Conservation (phyloP, 2,797 vertebrate genomes). For the Sebastes hubbsi region DNA sequence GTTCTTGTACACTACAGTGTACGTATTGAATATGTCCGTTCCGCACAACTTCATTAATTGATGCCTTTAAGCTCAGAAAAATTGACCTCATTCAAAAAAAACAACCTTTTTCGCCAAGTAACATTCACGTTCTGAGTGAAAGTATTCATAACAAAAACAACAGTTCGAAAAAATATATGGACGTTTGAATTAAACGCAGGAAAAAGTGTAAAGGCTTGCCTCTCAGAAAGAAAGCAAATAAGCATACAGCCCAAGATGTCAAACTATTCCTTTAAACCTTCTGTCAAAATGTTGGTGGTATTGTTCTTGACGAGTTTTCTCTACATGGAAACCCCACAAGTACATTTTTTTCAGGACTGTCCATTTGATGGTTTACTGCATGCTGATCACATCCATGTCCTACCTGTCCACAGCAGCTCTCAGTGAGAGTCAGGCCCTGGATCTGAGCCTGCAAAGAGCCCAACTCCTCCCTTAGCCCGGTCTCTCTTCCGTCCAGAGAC, state of each 20-base stretch:
- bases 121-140: too few relatives aligned
- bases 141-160: too few relatives aligned
- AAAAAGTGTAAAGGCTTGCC: too few relatives aligned
- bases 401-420: conserved; percentile 92
- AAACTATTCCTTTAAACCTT: not conserved
- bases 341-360: not conserved
- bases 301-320: not conserved
- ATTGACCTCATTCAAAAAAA: too few relatives aligned
- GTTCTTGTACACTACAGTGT: too few relatives aligned
- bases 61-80: too few relatives aligned
- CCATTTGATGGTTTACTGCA: not conserved
- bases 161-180: too few relatives aligned
- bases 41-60: too few relatives aligned
- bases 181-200: too few relatives aligned
- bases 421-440: conserved; percentile 90
- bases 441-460: conserved; percentile 90
- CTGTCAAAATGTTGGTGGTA: not conserved
- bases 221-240: not conserved
- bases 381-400: not conserved
- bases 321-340: not conserved
- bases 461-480: conserved; percentile 90
- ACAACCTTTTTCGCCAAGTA: too few relatives aligned
- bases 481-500: conserved; percentile 90
- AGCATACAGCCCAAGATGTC: not conserved
- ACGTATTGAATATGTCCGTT: too few relatives aligned